These are phyloP conservation scores for Pangasius djambal DNA, from an alignment of 2,797 vertebrate species.

Conservation along the genomic window DNA sequence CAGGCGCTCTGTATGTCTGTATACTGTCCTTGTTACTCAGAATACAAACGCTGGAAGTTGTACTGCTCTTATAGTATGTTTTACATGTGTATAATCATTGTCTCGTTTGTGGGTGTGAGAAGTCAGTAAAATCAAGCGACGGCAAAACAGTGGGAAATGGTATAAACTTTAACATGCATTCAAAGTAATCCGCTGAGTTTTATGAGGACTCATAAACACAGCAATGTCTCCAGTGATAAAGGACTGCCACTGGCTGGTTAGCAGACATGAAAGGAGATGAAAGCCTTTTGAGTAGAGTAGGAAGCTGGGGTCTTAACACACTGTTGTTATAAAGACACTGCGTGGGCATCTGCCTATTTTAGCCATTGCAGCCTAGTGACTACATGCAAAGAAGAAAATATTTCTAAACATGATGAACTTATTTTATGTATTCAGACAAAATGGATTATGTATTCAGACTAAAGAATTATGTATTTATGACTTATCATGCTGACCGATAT, in stretches of 20 bases:
- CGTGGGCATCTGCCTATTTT: conserved; percentile 20
- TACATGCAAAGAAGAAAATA: not conserved
- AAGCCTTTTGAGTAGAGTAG: conserved; percentile 32
- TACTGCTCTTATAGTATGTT: not conserved
- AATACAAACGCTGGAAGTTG: not conserved
- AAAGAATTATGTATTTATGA: no score
- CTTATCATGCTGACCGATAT: not conserved
- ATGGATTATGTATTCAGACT: not conserved
- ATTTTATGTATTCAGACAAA: not conserved
- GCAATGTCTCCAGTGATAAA: conserved; percentile 29
- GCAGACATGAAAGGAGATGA: conserved; percentile 45
- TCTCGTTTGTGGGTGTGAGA: not conserved
- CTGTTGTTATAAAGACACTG: conserved; percentile 32
- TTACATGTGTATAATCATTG: not conserved
- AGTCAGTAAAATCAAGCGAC: conserved; percentile 25
- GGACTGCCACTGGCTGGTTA: conserved; percentile 19
- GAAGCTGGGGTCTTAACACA: conserved; percentile 30
- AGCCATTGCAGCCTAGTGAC: conserved; percentile 14
- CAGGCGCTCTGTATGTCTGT: not conserved
- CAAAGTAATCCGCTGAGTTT: conserved; percentile 40
- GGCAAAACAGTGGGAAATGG: conserved; percentile 38
- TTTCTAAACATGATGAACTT: not conserved
- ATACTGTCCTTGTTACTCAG: not conserved
- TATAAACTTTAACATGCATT: conserved; percentile 35
- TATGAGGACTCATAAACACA: conserved; percentile 54